Conservation (phyloP, 2,888 invertebrate species). For the Terebella lapidaria region DNA sequence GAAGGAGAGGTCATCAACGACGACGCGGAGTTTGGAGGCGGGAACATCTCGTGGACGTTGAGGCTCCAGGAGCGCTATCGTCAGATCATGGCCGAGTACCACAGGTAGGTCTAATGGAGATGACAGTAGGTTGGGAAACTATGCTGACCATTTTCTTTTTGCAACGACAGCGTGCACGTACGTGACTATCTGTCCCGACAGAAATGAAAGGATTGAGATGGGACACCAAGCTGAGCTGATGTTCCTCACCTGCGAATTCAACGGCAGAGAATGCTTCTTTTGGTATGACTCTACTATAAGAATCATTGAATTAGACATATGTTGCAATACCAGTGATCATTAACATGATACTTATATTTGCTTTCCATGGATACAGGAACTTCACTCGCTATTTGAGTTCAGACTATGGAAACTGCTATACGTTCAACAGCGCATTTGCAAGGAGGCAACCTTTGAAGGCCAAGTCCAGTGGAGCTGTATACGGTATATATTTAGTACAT, state of each 20-base stretch:
- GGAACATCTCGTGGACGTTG: not conserved
- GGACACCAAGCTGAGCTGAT: slow-evolving; percentile 13
- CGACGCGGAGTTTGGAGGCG: not conserved
- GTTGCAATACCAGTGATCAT: not conserved
- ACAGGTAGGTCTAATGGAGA: not conserved
- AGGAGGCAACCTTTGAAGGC: not conserved
- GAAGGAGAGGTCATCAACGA: not conserved
- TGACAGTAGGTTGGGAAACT: not conserved
- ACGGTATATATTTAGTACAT: slow-evolving; percentile 5
- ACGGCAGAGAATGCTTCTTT: slow-evolving; percentile 7
- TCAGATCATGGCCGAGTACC: not conserved
- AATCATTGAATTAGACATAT: too few species aligned
- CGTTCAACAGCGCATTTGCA: slow-evolving; percentile 20
- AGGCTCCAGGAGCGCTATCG: not conserved
- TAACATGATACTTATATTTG: slow-evolving; percentile 6
- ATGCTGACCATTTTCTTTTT: too few species aligned
- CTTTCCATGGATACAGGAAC: too few species aligned
- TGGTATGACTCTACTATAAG: too few species aligned
- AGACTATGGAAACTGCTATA: slow-evolving; percentile 30
- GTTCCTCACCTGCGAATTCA: slow-evolving; percentile 13
- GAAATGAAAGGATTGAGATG: slow-evolving; percentile 5
- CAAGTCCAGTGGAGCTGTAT: not conserved
- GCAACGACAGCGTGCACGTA: too few species aligned
- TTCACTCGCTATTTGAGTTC: slow-evolving; percentile 20
- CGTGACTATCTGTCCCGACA: too few species aligned